phyloP scores from a whole-genome alignment of 2,888 invertebrate species.

The Epicampocera succincta region DNA sequence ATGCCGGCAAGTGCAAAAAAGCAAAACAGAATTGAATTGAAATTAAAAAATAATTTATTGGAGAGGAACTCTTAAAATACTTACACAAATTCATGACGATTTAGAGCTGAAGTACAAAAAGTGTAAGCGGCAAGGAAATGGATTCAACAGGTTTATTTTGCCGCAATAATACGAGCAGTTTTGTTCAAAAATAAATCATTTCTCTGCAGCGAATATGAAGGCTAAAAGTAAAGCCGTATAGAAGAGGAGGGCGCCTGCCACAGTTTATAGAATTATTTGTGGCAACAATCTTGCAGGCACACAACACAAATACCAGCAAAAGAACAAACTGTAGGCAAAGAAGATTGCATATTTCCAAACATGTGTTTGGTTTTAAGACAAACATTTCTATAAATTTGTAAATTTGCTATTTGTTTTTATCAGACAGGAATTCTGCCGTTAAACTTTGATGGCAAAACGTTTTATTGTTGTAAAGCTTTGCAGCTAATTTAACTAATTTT shows the following conservation, averaged over 20 bases:
- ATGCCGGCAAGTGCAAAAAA: constrained; percentile 47
- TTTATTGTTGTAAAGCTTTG: neutral
- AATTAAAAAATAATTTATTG: constrained; percentile 52
- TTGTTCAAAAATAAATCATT: constrained; percentile 57
- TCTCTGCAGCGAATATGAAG: constrained; percentile 27
- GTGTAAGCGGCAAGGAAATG: constrained; percentile 7
- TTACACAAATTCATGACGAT: constrained; percentile 45
- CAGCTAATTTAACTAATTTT: neutral
- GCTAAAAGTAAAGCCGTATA: constrained; percentile 4
- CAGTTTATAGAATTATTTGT: constrained; percentile 58
- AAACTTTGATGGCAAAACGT: neutral
- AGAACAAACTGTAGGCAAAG: neutral
- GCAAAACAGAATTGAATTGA: constrained; percentile 33
- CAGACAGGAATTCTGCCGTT: no score
- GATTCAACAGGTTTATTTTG: constrained; percentile 55
- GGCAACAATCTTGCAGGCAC: constrained; percentile 64
- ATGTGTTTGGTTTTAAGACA: neutral
- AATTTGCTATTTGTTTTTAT: neutral
- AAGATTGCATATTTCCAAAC: neutral
- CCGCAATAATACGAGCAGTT: constrained; percentile 37
- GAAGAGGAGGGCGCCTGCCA: constrained; percentile 30
- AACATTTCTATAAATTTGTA: neutral
- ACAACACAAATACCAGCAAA: constrained; percentile 7
- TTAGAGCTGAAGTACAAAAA: constrained; percentile 18
- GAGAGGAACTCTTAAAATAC: constrained; percentile 37